Conservation (phyloP, 2,113 vertebrate genomes). For the Chaetura pelagica region DNA sequence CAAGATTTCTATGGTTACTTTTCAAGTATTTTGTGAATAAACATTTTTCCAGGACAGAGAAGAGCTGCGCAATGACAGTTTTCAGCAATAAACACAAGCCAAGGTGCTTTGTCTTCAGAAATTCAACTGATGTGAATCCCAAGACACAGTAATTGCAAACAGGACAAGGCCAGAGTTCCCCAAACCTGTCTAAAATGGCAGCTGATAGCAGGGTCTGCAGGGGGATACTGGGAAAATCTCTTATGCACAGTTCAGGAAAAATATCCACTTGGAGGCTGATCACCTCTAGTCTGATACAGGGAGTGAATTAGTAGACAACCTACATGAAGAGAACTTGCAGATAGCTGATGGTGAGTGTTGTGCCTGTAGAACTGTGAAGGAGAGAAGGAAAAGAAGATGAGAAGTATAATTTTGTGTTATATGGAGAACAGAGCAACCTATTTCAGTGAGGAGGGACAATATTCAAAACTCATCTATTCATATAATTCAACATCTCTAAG, state of each 20-base stretch:
- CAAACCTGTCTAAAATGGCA: background rate
- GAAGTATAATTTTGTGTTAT: background rate
- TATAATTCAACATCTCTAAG: background rate
- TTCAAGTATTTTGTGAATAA: background rate
- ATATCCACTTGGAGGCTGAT: background rate
- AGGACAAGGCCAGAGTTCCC: background rate
- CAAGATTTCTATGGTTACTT: background rate
- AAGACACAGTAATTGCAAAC: background rate
- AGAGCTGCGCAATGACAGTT: background rate
- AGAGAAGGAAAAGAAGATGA: background rate
- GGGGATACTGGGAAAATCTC: background rate
- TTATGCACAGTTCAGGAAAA: accelerated
- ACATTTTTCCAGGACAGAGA: background rate
- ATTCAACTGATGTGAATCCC: background rate
- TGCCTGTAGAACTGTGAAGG: background rate
- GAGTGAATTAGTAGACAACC: background rate
- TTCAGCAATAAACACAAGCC: background rate
- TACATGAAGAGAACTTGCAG: background rate
- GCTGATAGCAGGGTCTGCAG: background rate
- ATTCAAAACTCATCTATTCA: background rate
- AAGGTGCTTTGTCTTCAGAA: background rate
- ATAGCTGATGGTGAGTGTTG: background rate
- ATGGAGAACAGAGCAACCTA: background rate
- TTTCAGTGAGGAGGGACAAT: background rate
- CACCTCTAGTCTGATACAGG: background rate